Evolutionary conservation across 2,888 invertebrate genomes (phyloP).

Genomic region (Leptinotarsa rubiginosa): DNA sequence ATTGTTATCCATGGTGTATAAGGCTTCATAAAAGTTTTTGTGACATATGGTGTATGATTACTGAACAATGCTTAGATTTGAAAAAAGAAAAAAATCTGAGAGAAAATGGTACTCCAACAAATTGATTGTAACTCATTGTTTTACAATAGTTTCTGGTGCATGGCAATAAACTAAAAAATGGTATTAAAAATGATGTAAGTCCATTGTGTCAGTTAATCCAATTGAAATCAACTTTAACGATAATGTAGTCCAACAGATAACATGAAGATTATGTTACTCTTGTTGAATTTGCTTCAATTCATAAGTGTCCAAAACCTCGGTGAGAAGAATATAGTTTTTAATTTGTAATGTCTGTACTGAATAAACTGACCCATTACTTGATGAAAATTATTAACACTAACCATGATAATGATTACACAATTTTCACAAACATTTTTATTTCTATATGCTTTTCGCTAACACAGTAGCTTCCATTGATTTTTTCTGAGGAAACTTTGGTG

Average conservation of each 20-base stretch:
- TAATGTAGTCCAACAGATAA: not conserved
- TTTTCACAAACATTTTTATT: no score
- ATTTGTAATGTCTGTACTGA: not conserved
- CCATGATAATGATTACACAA: no score
- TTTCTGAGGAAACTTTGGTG: no score
- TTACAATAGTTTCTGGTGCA: not conserved
- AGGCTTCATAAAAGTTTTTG: not conserved
- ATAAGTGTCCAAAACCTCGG: not conserved
- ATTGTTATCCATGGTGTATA: not conserved
- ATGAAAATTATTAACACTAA: no score
- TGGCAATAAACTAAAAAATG: not conserved
- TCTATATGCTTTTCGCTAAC: no score
- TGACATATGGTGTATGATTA: not conserved
- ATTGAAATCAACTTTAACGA: not conserved
- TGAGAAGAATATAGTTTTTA: not conserved
- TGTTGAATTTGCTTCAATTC: constrained; percentile 3
- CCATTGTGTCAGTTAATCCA: not conserved
- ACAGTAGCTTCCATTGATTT: no score
- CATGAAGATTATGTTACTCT: not conserved
- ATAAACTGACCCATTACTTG: not conserved
- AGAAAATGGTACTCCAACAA: not conserved
- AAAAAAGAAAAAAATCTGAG: not conserved
- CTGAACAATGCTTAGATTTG: not conserved
- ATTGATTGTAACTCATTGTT: not conserved
- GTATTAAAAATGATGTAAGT: not conserved